Evolutionary conservation across 2,113 vertebrate species (phyloP), one percentile per base, ranked within the genome.

Genomic region (Sterna hirundo): DNA sequence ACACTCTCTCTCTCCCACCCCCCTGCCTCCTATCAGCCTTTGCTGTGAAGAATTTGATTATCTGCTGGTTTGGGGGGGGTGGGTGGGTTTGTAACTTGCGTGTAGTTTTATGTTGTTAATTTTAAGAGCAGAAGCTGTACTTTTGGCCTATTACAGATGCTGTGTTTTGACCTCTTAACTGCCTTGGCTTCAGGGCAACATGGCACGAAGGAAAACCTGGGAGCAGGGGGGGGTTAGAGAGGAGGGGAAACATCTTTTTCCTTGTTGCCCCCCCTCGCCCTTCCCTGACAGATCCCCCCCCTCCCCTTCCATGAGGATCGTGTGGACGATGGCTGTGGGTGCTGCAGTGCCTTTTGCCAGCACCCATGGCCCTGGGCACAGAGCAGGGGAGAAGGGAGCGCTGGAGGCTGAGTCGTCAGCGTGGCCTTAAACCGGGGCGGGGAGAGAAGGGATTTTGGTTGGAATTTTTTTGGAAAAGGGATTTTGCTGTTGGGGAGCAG

Each of bases 351-450:
- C 52, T 36, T 52, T 34, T 20, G 2, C 3, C 58, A 10, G 19
- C n/a, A 15, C 23, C 25, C 12, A 8, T 1, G 3, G 13, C 79
- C 51, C 25, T 1, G 13, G 62, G n/a, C 60, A 7, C 0, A 0
- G 34, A 19, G 51, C 65, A 18, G 11, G 12, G 13, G 40, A 61
- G 44, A 64, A 71, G 51, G 49, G 40, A 8, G n/a, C n/a, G 4
- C 13, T 3, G 23, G 13, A 4, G 26, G 14, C 22, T 20, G 60
- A 32, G 62, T 27, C 44, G 47, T 71, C 62, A 42, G 36, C 0
- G 5, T 14, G 44, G 52, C 58, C 52, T 47, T 47, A 72, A 68
- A 52, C 8, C 10, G 25, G 21, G 40, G 12, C 6, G 68, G 38
- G 12, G 27, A 32, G 20, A 29, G 17, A 17, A 11, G 51, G 49